Evolutionary conservation across 2,888 invertebrate species (phyloP), one percentile per base, ranked within the genome.

Genomic region (Diaperis boleti): DNA sequence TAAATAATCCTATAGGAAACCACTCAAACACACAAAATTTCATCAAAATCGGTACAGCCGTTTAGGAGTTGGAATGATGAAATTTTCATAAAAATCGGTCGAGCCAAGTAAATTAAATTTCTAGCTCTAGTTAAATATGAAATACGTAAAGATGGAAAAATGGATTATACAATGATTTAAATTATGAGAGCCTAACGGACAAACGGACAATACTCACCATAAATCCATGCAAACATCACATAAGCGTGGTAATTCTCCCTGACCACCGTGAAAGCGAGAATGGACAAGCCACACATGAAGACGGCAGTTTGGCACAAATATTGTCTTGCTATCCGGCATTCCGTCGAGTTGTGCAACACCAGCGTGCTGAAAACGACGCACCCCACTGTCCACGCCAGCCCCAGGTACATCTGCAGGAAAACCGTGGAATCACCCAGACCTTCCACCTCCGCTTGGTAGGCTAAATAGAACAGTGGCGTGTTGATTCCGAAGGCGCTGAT

Each of bases 261-360:
- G 13, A 92, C 90, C 1, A 90, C 90, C 0, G 91, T 90, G 20
- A 92, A 85, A 1, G 92, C 91, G 78, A 92, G 85, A 37, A 91
- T 91, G 44, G 91, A 89, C 35, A 92, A 81, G 2, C 89, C 92
- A 74, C 92, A 91, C 76, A 91, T 90, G 75, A 92, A 90, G 31
- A 92, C 88, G 0, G 92, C 91, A 0, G 92, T 90, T 78, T 92
- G 90, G 54, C 92, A 92, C 35, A 95, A 85, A 80, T 94, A 94
- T 79, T 94, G 94, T 50, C 93, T 84, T 0, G 92, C 92, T 59
- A 95, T 92, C 45, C 92, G 86, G 78, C 94, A 95, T 77, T 94
- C 93, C 10, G 90, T 89, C 37, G 89, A 91, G 76, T 92, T 92
- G 77, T 91, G 90, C 1, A 93, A 87, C n/a, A 94, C 91, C 49